Evolutionary conservation across 2,113 vertebrate species (phyloP).

Genomic region (Morone saxatilis): DNA sequence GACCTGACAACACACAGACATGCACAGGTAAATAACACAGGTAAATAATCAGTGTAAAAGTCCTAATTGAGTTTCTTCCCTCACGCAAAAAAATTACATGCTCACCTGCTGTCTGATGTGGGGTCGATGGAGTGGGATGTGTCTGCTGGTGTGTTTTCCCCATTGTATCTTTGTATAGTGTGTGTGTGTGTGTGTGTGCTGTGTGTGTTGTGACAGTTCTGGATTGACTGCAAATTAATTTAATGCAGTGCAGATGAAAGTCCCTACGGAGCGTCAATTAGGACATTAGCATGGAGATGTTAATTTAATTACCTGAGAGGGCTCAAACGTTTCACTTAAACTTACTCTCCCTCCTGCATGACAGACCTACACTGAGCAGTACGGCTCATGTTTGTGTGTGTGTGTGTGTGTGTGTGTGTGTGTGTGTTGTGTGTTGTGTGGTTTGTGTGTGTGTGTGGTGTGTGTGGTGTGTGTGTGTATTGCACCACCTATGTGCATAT

Average conservation of each 20-base stretch:
- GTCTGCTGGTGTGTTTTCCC: constrained; percentile 3
- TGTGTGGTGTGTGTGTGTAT: constrained; percentile 18
- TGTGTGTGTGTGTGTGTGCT: background rate
- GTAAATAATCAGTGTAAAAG: background rate
- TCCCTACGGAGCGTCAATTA: constrained; percentile 80
- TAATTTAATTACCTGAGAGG: constrained; percentile 83
- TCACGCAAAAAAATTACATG: constrained; percentile 27
- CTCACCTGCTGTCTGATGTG: constrained; percentile 22
- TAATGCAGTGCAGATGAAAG: constrained; percentile 76
- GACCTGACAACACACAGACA: constrained; percentile 12
- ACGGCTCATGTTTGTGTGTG: constrained; percentile 17
- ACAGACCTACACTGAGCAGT: constrained; percentile 47
- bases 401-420: constrained; percentile 8
- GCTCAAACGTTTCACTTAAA: constrained; percentile 79
- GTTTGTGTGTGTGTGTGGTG: too few species aligned
- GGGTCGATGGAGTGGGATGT: constrained; percentile 15
- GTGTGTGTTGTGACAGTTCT: constrained; percentile 21
- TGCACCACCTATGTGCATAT: background rate
- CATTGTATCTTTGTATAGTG: background rate
- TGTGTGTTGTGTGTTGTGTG: too few species aligned
- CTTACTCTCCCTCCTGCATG: constrained; percentile 67
- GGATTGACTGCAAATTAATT: constrained; percentile 78
- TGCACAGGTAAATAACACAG: background rate
- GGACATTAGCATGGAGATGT: constrained; percentile 81
- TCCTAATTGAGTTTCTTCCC: constrained; percentile 39